Evolutionary conservation across 2,888 invertebrate genomes (phyloP), one percentile per base, ranked within the genome.

Genomic region (Amaurobius ferox): DNA sequence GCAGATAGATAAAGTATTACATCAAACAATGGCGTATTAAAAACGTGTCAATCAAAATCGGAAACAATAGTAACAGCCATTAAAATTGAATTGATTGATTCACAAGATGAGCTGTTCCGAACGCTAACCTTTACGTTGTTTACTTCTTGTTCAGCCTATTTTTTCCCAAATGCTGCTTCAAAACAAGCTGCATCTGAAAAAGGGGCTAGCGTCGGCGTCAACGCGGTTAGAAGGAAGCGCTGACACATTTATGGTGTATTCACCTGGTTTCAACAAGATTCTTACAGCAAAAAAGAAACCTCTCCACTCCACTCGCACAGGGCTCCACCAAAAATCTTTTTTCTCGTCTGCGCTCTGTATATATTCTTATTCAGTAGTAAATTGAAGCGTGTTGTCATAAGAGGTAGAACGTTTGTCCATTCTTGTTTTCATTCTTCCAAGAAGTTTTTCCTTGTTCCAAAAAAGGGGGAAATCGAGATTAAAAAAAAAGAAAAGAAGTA

Each of bases 191-290:
- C 28, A 5, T 28, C 28, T 5, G 0, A 62, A 62, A 62, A 62
- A 28, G 28, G 29, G 29, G 62, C 28, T 44, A 62, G 62, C 62
- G 62, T 62, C 29, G 62, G 62, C 62, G 62, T 26, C 62, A 62
- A 62, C 6, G 28, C 28, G 62, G 62, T 62, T 62, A 62, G 28
- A 29, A 29, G 62, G 62, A 62, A 62, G 28, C 62, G 29, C 9
- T 79, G 79, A 79, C 79, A 79, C 64, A 79, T 62, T 32, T 71
- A 71, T 39, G 29, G 79, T 71, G 40, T 79, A 71, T 79, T 79
- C 71, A 79, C 79, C 79, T 30, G 64, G 11, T 13, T 23, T 30
- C 23, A 30, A 66, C 48, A 67, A 77, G 44, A 13, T 44, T 16
- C 16, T 9, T 44, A 2, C 6, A 35, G 9, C 35, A 35, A 9